Evolutionary conservation across 2,888 invertebrate species (phyloP), one percentile per base, ranked within the genome.

Genomic region (Lasioglossum villosulum): DNA sequence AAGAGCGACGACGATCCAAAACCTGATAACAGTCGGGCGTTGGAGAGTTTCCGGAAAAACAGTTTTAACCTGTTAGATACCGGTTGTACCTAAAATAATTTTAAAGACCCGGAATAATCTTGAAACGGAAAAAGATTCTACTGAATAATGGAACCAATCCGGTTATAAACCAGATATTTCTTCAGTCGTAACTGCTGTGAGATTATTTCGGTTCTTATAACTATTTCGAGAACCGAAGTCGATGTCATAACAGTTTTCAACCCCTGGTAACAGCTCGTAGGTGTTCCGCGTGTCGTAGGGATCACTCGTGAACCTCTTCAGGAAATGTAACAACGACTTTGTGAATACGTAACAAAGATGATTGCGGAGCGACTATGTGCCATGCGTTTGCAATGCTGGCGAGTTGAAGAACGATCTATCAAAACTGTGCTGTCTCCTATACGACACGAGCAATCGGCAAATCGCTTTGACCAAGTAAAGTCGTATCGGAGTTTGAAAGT

Each of bases 341-440:
- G 68, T 68, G 68, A 68, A 68, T 68, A 68, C 23, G 68, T 68
- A 68, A 68, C 37, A 37, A 63, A 30, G 63, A 16, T 30, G 30
- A 63, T 63, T 19, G 63, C 23, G 10, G 12, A 56, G 4, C 12
- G 68, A 23, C 48, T 48, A 48, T 72, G 34, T 19, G 16, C 45
- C 16, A 16, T n/a, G n/a, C 4, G 16, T 27, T 71, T 6, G 6
- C 42, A 42, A 19, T 4, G 8, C 3, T 27, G 45, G 19, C 30
- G 27, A 30, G 8, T 30, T 27, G 45, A 19, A 23, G 72, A 68
- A 4, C 45, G 45, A 19, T 30, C 30, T 48, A 48, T 72, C 48
- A 45, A 30, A 72, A 72, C 45, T 72, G 19, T 14, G 2, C 56
- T 30, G 27, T 16, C 45, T 48, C 37, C 34, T 37, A 6, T 12